Conservation (phyloP, 2,113 vertebrate genomes). For the Ovis canadensis region DNA sequence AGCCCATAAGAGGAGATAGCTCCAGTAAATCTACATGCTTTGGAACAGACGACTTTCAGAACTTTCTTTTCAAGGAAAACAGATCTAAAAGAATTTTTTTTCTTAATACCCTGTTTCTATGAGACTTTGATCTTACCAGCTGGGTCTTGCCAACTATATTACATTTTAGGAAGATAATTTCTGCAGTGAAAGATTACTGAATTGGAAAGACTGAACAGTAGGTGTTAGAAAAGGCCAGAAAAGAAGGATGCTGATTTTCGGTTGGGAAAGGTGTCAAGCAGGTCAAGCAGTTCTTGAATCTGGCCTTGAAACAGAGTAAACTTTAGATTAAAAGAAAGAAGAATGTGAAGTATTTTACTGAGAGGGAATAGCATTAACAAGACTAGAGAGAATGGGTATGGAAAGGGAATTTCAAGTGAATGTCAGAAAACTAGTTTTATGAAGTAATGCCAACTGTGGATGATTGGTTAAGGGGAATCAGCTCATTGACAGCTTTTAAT, state of each 20-base stretch:
- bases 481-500: neutral
- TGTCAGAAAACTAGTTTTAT: neutral
- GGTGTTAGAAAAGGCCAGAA: neutral
- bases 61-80: constrained; percentile 14
- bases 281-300: constrained; percentile 4
- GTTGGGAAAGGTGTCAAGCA: neutral
- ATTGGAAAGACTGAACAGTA: neutral
- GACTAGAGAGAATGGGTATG: neutral
- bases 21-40: neutral
- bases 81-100: neutral
- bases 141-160: neutral
- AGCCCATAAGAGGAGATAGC: neutral
- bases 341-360: neutral
- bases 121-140: constrained; percentile 20
- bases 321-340: neutral
- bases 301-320: neutral
- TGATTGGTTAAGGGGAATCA: neutral
- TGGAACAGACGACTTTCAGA: neutral
- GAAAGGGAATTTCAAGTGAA: neutral
- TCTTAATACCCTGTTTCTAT: neutral
- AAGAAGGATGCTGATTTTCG: neutral
- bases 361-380: neutral
- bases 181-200: neutral
- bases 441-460: neutral
- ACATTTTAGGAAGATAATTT: constrained; percentile 29